These are phyloP conservation scores for Stercorarius parasiticus DNA, from an alignment of 2,113 vertebrate species.

Conservation along the genomic window DNA sequence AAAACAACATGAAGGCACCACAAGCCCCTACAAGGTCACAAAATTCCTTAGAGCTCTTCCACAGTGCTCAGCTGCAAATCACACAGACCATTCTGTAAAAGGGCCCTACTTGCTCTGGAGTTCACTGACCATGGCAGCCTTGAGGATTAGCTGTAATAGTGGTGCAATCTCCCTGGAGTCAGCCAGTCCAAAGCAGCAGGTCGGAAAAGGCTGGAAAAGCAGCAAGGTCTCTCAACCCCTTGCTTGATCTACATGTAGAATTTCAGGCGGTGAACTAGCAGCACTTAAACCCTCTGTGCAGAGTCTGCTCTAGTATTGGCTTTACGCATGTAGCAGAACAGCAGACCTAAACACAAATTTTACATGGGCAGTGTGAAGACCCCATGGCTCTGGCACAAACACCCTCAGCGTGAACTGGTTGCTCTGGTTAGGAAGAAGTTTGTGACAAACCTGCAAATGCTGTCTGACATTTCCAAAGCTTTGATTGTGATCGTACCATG, in stretches of 20 bases:
- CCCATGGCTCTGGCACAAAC: background rate
- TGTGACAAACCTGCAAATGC: background rate
- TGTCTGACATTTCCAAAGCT: background rate
- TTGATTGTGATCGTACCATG: background rate
- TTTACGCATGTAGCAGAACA: background rate
- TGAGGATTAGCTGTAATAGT: background rate
- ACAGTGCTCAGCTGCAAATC: background rate
- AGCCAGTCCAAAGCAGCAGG: background rate
- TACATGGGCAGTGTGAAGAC: background rate
- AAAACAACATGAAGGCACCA: background rate
- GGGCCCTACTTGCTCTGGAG: background rate
- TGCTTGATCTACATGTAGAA: background rate
- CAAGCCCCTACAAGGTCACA: background rate
- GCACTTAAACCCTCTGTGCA: background rate
- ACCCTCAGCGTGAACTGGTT: background rate
- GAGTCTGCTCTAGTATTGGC: background rate
- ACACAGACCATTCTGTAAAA: background rate
- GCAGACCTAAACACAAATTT: background rate
- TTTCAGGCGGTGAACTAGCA: background rate
- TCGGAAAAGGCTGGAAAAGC: background rate
- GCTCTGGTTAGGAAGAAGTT: background rate
- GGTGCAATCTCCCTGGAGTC: background rate
- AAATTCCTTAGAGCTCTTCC: background rate
- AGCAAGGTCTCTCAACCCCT: background rate
- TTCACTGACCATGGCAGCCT: background rate